Base-by-base conservation (phyloP, 2,113 vertebrate species). In the Urocynchramus pylzowi region DNA sequence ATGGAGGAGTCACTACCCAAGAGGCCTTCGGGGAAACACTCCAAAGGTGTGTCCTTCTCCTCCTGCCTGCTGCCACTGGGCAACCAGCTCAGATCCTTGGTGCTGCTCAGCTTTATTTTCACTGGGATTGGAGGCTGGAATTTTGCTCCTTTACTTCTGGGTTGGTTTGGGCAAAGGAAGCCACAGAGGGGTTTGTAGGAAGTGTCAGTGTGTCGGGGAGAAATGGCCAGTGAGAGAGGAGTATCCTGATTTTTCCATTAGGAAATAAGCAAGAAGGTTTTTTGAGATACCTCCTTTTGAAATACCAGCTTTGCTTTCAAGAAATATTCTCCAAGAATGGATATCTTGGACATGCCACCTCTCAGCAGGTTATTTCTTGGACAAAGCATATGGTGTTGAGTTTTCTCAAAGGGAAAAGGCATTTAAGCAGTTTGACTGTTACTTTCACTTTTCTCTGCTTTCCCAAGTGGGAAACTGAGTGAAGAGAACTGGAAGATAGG, bases 1-100 rank as follows among this genome's bases (percentile, higher is more conserved):
- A 97, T 97, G 57, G 98, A 98, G 95, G 98, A 98, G 92, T 95
- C 97, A 47, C 84, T 98, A 44, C 97, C 98, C 93, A 98, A 98
- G 97, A 98, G 98, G 94, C 97, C 98, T 75, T 96, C 96, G 31
- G 98, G 98, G 88, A 99, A 99, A 47, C 97, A 98, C 95, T 96
- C 97, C 97, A 99, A 98, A 98, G 98, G 99, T 99, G 94, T 97
- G 98, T 90, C 74, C 69, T 79, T 57, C 7, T 54, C 83, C 7
- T 6, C 35, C 0, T 59, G 47, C 7, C 1, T 39, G 3, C 47
- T 84, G 57, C 77, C 52, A 59, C 2, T 18, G 13, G 53, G 41
- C 20, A 31, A 4, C 3, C 5, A 80, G 1, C 22, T 67, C 2
- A 0, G 17, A 2, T 35, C 44, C 49, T 47, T 44, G 24, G 31